A percentile compares a stretch with the other conserved stretches of the same genome.
Conservation (phyloP, 2,797 vertebrate species). For the Protosalanx chinensis region DNA sequence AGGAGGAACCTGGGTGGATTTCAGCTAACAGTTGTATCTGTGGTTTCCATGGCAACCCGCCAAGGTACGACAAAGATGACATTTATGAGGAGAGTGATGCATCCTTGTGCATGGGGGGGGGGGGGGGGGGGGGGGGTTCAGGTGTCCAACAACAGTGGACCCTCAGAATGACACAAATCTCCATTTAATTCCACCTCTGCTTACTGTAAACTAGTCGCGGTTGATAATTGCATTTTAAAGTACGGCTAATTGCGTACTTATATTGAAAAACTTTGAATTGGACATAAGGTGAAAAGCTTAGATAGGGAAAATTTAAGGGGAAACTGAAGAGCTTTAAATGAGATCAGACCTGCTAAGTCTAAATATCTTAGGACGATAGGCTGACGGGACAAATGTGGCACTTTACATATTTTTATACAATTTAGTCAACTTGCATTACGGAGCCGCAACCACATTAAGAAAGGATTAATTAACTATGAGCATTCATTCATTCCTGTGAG, state of each 20-base stretch:
- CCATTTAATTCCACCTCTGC: background rate
- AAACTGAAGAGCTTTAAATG: no score
- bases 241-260: no score
- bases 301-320: no score
- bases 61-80: background rate
- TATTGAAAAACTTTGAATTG: background rate
- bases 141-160: background rate
- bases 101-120: background rate
- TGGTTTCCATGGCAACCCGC: conserved; percentile 4
- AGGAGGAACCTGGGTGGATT: no score
- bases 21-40: background rate
- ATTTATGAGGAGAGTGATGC: background rate
- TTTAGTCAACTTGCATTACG: no score
- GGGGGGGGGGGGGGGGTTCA: background rate
- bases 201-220: background rate
- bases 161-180: conserved; percentile 10
- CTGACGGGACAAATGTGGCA: no score
- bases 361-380: no score
- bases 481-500: no score
- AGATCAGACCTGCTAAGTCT: no score
- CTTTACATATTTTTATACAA: no score
- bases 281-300: background rate
- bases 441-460: no score
- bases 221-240: background rate
- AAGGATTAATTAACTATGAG: no score